Percentiles rank a stretch among this genome's conserved stretches.
phyloP scores from a whole-genome alignment of 1,140 invertebrate species.

The Oryctes rhinoceros region DNA sequence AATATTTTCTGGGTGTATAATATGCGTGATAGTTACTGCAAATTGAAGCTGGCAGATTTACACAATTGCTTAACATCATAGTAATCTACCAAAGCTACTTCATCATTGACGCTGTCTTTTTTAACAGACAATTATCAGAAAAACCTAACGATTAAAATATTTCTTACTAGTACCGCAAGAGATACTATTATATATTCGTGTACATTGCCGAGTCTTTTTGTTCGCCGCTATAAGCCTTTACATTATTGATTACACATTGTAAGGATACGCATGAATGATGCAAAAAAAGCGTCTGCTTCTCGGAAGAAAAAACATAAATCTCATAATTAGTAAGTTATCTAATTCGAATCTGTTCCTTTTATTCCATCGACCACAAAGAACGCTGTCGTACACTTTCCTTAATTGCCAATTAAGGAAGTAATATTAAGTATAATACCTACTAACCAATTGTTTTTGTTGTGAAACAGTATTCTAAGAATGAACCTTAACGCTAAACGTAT shows the following conservation, averaged over 20 bases:
- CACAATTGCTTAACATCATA: too few species aligned
- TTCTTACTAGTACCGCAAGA: not conserved
- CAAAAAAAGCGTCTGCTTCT: not conserved
- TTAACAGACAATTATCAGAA: too few species aligned
- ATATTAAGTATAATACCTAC: not conserved
- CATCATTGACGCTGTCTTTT: too few species aligned
- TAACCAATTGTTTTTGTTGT: too few species aligned
- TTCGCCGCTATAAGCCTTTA: not conserved
- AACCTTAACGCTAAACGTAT: too few species aligned
- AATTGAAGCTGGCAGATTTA: too few species aligned
- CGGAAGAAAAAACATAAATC: not conserved
- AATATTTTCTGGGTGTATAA: too few species aligned
- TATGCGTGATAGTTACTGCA: too few species aligned
- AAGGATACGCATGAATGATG: not conserved
- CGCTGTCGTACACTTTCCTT: not conserved
- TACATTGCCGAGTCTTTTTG: not conserved
- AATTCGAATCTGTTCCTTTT: not conserved
- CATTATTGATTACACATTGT: not conserved
- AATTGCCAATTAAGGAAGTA: not conserved
- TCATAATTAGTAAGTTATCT: slow-evolving; percentile 10
- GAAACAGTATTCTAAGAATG: too few species aligned
- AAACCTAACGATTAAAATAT: not conserved
- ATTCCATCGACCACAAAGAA: not conserved
- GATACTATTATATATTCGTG: not conserved
- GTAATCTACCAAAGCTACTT: too few species aligned